Evolutionary conservation across 2,797 vertebrate species (phyloP).

Genomic region (Coracias cyanogaster): DNA sequence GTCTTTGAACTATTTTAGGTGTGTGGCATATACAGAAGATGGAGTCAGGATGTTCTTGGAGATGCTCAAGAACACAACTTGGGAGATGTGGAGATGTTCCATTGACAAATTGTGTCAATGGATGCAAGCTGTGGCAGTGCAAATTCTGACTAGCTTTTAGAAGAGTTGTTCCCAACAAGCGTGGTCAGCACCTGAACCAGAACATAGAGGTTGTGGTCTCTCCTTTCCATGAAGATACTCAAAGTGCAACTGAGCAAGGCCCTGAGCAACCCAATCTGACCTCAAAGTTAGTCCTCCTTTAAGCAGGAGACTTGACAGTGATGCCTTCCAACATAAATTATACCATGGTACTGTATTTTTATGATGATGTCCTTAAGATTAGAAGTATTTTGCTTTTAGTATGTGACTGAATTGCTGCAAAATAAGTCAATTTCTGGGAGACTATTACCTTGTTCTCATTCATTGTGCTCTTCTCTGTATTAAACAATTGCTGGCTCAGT

Average conservation of each 20-base stretch:
- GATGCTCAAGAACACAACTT: not conserved
- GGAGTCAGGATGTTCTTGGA: not conserved
- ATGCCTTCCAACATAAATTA: not conserved
- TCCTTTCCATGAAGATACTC: not conserved
- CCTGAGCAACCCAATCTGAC: not conserved
- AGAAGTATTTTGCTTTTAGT: not conserved
- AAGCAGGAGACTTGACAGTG: not conserved
- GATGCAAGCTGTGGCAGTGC: fast-evolving
- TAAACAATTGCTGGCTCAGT: conserved; percentile 1
- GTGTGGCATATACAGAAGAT: not conserved
- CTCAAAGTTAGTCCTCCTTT: not conserved
- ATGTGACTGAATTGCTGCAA: not conserved
- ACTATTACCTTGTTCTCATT: not conserved
- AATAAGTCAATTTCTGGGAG: not conserved
- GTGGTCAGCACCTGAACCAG: not conserved
- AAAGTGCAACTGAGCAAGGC: not conserved
- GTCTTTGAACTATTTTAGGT: not conserved
- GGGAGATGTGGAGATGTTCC: too few relatives aligned
- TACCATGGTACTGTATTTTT: not conserved
- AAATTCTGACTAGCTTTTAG: not conserved
- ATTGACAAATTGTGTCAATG: not conserved
- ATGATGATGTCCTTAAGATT: not conserved
- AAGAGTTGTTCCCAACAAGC: not conserved
- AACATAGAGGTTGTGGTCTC: not conserved
- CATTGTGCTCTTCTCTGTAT: not conserved